A percentile compares a stretch with the other conserved stretches of the same genome.
Conservation (phyloP, 2,888 invertebrate genomes). For the Proisotoma minuta region DNA sequence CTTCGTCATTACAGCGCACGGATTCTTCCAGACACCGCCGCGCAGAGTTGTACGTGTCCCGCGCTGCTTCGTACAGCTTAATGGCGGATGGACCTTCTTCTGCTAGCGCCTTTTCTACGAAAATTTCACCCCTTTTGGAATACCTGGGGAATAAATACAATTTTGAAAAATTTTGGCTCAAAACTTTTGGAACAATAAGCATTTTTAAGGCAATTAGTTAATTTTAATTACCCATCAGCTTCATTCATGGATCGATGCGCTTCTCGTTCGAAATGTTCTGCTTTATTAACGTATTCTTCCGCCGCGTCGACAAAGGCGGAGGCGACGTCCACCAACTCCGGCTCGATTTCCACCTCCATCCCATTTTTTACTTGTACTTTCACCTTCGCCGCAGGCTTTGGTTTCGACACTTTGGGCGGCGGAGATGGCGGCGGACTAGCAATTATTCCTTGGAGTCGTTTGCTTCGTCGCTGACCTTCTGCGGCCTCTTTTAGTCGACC, state of each 20-base stretch:
- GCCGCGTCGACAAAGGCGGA: not conserved
- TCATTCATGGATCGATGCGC: not conserved
- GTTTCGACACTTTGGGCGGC: too few species aligned
- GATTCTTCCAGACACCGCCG: not conserved
- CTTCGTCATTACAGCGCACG: not conserved
- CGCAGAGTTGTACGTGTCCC: not conserved
- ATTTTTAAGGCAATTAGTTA: too few species aligned
- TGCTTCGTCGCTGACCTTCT: too few species aligned
- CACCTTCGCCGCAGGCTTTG: too few species aligned
- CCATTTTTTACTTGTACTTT: too few species aligned
- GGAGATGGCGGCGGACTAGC: too few species aligned
- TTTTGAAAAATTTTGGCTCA: not conserved
- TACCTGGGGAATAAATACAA: not conserved
- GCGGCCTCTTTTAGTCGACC: too few species aligned
- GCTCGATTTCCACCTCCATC: too few species aligned
- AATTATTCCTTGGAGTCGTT: too few species aligned
- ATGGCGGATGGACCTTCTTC: not conserved
- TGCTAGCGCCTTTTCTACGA: not conserved
- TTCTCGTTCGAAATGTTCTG: not conserved
- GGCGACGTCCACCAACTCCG: too few species aligned
- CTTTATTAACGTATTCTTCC: not conserved
- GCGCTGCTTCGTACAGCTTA: not conserved
- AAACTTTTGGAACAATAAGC: too few species aligned
- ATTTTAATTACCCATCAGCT: not conserved
- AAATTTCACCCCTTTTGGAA: not conserved